phyloP scores from a whole-genome alignment of 2,888 invertebrate species.

The Drosophila peninsularis region DNA sequence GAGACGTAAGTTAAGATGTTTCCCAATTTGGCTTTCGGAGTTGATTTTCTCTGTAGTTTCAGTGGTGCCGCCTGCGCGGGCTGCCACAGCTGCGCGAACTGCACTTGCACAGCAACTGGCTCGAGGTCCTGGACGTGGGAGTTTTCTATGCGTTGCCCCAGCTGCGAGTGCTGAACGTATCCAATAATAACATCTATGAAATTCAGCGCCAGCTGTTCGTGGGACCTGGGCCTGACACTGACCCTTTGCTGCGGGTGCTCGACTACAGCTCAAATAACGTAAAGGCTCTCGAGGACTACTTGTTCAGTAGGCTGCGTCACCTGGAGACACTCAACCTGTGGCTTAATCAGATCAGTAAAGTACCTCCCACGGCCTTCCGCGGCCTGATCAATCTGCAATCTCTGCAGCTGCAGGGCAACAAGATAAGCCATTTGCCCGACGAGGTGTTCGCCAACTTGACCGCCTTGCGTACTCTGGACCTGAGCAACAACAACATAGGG shows the following conservation, averaged over 20 bases:
- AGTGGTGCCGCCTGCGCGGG: constrained; percentile 57
- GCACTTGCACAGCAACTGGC: constrained; percentile 68
- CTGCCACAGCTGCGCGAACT: constrained; percentile 69
- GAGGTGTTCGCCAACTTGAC: constrained; percentile 73
- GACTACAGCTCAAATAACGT: constrained; percentile 81
- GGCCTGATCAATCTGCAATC: constrained; percentile 67
- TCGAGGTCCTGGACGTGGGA: constrained; percentile 69
- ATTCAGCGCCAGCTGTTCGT: constrained; percentile 64
- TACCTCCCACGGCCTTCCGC: constrained; percentile 64
- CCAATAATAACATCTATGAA: constrained; percentile 72
- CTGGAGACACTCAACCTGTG: constrained; percentile 75
- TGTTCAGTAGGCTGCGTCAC: constrained; percentile 65
- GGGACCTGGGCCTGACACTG: constrained; percentile 46
- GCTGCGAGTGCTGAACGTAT: constrained; percentile 73
- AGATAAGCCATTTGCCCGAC: constrained; percentile 64
- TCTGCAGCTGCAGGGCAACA: constrained; percentile 73
- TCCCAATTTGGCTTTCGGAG: not conserved
- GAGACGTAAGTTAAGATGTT: constrained; percentile 59
- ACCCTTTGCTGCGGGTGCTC: constrained; percentile 56
- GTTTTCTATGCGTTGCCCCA: constrained; percentile 68
- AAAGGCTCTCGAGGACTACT: constrained; percentile 43
- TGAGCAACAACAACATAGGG: constrained; percentile 73
- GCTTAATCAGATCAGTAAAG: constrained; percentile 66
- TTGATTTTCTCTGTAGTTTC: constrained; percentile 57
- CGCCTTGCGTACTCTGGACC: constrained; percentile 67